phyloP scores from a whole-genome alignment of 2,113 vertebrate genomes.

The Bufo gargarizans region DNA sequence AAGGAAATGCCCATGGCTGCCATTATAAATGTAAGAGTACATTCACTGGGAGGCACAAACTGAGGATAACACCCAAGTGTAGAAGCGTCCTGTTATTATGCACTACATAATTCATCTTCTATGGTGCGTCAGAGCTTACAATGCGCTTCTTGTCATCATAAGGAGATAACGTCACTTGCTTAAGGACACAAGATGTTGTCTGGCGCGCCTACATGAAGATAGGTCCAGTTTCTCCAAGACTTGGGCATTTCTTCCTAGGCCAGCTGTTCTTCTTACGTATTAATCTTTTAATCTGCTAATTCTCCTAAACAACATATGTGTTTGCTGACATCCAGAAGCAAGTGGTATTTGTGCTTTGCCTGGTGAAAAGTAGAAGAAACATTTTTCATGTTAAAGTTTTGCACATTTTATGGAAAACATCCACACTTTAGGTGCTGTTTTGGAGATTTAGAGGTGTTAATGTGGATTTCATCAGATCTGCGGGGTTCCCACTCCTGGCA shows the following conservation, averaged over 20 bases:
- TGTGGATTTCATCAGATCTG: too few species aligned
- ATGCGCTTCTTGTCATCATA: background rate
- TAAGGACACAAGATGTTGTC: constrained; percentile 33
- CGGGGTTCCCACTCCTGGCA: too few species aligned
- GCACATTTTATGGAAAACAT: background rate
- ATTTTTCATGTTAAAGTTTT: background rate
- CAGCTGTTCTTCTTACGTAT: constrained; percentile 43
- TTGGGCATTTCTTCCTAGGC: constrained; percentile 13
- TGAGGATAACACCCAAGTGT: background rate
- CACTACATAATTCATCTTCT: constrained; percentile 1
- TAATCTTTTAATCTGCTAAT: constrained; percentile 55
- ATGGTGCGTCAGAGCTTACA: background rate
- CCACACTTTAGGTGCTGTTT: background rate
- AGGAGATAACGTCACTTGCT: constrained; percentile 33
- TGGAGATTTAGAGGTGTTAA: background rate
- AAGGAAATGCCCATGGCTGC: background rate
- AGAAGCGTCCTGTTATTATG: background rate
- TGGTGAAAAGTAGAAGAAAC: background rate
- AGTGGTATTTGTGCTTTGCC: background rate
- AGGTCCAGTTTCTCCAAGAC: constrained; percentile 14
- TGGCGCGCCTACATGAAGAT: constrained; percentile 26
- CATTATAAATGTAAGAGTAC: background rate
- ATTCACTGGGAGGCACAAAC: background rate
- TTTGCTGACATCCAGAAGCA: constrained; percentile 26
- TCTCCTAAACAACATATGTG: constrained; percentile 44